A percentile compares a stretch with the other conserved stretches of the same genome.
These are phyloP conservation scores for Helostoma temminkii DNA, from an alignment of 2,797 vertebrate genomes.

Conservation along the genomic window DNA sequence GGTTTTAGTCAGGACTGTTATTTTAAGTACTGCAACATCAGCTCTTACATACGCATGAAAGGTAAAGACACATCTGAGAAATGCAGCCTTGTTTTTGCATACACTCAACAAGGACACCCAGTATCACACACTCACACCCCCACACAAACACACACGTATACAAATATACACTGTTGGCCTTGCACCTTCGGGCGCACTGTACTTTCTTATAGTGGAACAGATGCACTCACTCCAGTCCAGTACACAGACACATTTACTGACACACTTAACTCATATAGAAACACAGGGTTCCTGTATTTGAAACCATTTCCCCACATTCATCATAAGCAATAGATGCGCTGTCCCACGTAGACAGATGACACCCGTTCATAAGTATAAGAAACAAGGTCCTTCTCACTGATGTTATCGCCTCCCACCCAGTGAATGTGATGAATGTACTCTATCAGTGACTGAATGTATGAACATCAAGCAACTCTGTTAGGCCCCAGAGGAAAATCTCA, in stretches of 20 bases:
- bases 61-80: conserved; percentile 15
- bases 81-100: conserved; percentile 17
- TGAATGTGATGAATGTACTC: conserved; percentile 74
- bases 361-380: conserved; percentile 27
- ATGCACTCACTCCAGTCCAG: conserved; percentile 1
- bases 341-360: conserved; percentile 35
- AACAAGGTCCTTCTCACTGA: conserved; percentile 39
- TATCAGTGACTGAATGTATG: conserved; percentile 73
- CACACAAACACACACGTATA: conserved; percentile 35
- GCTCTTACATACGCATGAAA: conserved; percentile 15
- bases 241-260: conserved; percentile 11
- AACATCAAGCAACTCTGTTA: conserved; percentile 35
- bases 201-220: conserved; percentile 18
- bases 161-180: conserved; percentile 9
- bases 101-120: conserved; percentile 13
- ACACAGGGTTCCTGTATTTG: conserved; percentile 39
- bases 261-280: conserved; percentile 21
- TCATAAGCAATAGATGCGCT: conserved; percentile 40
- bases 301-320: conserved; percentile 24
- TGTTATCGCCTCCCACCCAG: conserved; percentile 27
- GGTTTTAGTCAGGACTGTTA: conserved; percentile 60
- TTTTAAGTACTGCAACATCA: conserved; percentile 21
- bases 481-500: conserved; percentile 11
- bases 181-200: conserved; percentile 20
- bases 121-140: conserved; percentile 24